Evolutionary conservation across 2,888 invertebrate genomes (phyloP), one percentile per base, ranked within the genome.

Genomic region (Anoplius nigerrimus): DNA sequence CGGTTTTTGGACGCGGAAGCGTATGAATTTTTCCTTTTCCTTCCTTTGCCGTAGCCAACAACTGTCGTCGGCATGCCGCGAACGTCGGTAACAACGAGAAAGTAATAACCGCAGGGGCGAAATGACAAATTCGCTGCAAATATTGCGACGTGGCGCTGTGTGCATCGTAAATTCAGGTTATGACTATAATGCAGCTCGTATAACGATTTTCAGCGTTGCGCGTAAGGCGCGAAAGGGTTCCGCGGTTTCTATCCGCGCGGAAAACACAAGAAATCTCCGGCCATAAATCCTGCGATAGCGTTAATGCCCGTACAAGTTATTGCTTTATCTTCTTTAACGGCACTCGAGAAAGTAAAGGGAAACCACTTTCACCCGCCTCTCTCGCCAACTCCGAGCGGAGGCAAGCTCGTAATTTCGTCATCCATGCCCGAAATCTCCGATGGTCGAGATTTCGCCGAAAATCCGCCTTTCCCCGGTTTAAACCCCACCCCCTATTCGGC

Each of bases 41-140:
- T 43, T 57, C 43, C 43, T 43, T 57, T 57, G 43, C 20, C 56
- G 21, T 57, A 57, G 21, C 56, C n/a, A 18, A 6, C n/a, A 11
- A 22, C 6, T 43, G 60, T 62, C 65, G 69, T 68, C 53, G 45
- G 64, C 61, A 52, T 63, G 45, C 65, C 71, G 66, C 64, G 62
- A 65, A 60, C 57, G 51, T 56, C 59, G 51, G 43, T 67, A 70
- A 62, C 77, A 75, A 80, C 72, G 70, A 73, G 76, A 80, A 77
- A 77, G 80, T 72, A 80, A 80, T 80, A 80, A 80, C 73, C 74
- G 69, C 75, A 64, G 59, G 65, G n/a, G 74, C 56, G 61, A 79
- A 79, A 80, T 80, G 80, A 80, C 80, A 80, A 78, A 80, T 80
- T 78, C 71, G 72, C 75, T 52, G 71, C 72, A 75, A 79, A 78